These are phyloP conservation scores for Dendroctonus valens DNA, from an alignment of 1,140 invertebrate species.

Conservation along the genomic window DNA sequence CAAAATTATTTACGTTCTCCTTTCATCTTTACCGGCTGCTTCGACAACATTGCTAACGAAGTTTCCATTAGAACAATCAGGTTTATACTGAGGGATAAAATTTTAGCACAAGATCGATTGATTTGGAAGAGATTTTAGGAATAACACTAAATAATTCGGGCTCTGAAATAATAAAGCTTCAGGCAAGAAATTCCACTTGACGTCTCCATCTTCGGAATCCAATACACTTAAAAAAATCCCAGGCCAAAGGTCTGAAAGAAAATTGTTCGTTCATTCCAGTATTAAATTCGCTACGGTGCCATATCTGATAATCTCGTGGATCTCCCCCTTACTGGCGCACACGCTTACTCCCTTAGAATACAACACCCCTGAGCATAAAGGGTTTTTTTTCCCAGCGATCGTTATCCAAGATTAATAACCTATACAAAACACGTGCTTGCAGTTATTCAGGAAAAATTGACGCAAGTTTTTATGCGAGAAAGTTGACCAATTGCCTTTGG, in stretches of 20 bases:
- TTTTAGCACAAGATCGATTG: no score
- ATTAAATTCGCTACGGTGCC: conserved; percentile 29
- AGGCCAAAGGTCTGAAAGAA: conserved; percentile 24
- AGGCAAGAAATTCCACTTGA: conserved; percentile 9
- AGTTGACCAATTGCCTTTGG: no score
- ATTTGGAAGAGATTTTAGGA: no score
- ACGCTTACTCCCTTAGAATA: conserved; percentile 26
- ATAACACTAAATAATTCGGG: no score
- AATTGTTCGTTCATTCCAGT: conserved; percentile 21
- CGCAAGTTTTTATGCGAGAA: neutral
- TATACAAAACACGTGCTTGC: conserved; percentile 23
- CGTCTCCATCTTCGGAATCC: conserved; percentile 11
- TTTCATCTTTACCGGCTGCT: no score
- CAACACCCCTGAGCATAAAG: conserved; percentile 30
- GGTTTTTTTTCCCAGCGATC: conserved; percentile 27
- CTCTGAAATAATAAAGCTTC: no score
- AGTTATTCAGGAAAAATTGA: neutral
- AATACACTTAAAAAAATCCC: conserved; percentile 24
- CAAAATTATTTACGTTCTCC: no score
- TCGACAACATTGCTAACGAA: no score
- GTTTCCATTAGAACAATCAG: no score
- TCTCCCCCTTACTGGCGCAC: conserved; percentile 25
- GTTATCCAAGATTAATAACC: conserved; percentile 31
- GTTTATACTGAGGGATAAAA: no score
- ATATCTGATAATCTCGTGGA: conserved; percentile 32